Base-by-base conservation (phyloP, 2,888 invertebrate genomes). In the Digitonthophagus gazella region DNA sequence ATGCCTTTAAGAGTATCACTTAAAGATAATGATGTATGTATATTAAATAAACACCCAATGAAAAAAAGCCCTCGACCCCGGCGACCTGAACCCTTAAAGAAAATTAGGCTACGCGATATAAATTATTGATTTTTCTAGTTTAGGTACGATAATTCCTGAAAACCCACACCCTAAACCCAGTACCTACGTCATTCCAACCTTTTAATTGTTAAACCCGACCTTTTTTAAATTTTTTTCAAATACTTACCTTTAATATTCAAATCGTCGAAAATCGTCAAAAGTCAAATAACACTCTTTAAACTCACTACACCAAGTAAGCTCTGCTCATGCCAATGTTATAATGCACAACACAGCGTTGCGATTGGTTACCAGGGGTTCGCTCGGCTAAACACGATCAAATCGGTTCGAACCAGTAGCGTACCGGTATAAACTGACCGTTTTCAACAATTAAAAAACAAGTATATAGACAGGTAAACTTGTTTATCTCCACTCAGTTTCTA, bases 331-430 rank as follows among this genome's bases (percentile, higher is more conserved):
- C 75, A 75, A 71, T 77, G 77, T 78, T 76, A 76, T 78, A 79
- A 79, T 76, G 75, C 75, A 75, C 75, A 74, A 75, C 67, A 71
- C 67, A 44, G 28, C 63, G 66, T 69, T 68, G 71, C 71, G 69
- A 79, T 80, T 78, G 79, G 79, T 76, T 75, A 73, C 73, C 72
- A 75, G 57, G 74, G 18, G 58, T 71, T 74, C 79, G 79, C 78
- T 78, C 78, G 79, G 77, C 72, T 66, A 11, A 68, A 68, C 56
- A 65, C 64, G 54, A 65, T 71, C 64, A 68, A 58, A 58, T 56
- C 44, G 55, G 65, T 22, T 68, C 16, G 19, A 55, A 15, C 61
- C 71, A 71, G 69, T 19, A 61, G 64, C 68, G 71, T 66, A 54
- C 67, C 61, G 61, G 61, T 61, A 18, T 16, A 61, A 19, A 61